Percentiles rank a stretch among this genome's conserved stretches.
phyloP scores from a whole-genome alignment of 2,113 vertebrate species.

The Ammospiza caudacuta region DNA sequence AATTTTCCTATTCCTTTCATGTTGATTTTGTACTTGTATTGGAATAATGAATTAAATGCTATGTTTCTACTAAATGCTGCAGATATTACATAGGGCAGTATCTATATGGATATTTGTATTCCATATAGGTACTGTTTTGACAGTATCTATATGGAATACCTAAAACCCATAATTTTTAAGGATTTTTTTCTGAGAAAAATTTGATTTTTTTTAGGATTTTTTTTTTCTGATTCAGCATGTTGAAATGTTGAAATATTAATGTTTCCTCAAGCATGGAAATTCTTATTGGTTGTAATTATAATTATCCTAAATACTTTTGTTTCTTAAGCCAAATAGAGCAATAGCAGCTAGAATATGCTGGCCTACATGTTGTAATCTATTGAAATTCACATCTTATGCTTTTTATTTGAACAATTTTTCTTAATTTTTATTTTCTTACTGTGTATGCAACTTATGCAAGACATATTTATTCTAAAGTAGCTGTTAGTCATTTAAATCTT shows the following conservation, averaged over 20 bases:
- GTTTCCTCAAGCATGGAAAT: background rate
- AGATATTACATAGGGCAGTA: background rate
- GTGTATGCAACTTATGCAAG: background rate
- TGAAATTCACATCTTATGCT: background rate
- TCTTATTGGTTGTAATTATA: constrained; percentile 6
- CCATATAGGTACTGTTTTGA: background rate
- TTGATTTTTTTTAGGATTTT: background rate
- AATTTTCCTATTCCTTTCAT: background rate
- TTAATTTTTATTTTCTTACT: constrained; percentile 35
- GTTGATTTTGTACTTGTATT: background rate
- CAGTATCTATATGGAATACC: background rate
- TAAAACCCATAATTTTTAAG: background rate
- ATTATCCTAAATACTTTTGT: constrained; percentile 6
- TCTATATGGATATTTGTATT: too few species aligned
- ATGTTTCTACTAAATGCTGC: background rate
- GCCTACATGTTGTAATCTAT: background rate
- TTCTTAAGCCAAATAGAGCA: constrained; percentile 20
- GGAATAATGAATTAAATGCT: background rate
- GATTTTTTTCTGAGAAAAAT: background rate
- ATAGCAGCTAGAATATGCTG: background rate
- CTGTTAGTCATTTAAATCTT: background rate
- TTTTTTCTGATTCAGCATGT: background rate
- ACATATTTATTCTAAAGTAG: background rate
- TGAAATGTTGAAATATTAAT: background rate
- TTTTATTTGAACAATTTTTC: constrained; percentile 23